Base-by-base conservation (phyloP, 2,888 invertebrate species). In the Stictocephala bisonia region DNA sequence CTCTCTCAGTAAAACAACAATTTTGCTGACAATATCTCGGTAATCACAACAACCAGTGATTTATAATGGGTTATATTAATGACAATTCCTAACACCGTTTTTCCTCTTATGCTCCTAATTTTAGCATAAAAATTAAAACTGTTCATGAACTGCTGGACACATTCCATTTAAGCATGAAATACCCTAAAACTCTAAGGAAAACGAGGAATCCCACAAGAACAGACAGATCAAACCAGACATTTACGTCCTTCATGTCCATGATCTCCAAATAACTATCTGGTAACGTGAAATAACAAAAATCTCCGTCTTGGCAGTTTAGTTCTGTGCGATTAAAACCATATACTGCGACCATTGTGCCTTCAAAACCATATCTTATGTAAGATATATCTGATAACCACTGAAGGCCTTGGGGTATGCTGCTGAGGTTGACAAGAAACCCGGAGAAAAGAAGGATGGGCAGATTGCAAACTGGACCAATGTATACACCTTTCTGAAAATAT, bases 361-460 rank as follows among this genome's bases (percentile, higher is more conserved):
- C 96, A 85, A 97, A 97, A 31, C 95, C 93, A 82, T 96, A 97
- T 71, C 93, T 89, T 69, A 96, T 92, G 84, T 96, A 97, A 79
- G 95, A 96, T 26, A 94, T 86, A 83, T 96, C 96, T 1, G 96
- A 92, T 20, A 97, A 86, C 93, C 96, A 96, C 80, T 91, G 91
- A 66, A 97, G 86, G 83, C 96, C 97, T 70, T 88, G 87, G 2
- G 97, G 97, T 82, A 97, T 94, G 44, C 95, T 95, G 83, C 93
- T 91, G 84, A 96, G 92, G 83, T 94, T 95, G 58, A 96, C 94
- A 85, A 97, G 97, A 87, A 97, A 97, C 6, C 97, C 97, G 31
- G 95, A 95, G 86, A 97, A 97, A 29, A 97, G 87, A 56, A 97
- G 91, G 71, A 96, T 91, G 11, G 97, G 97, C 13, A 97, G 96